Evolutionary conservation across 2,888 invertebrate genomes (phyloP).

Genomic region (Uloborus plumipes): DNA sequence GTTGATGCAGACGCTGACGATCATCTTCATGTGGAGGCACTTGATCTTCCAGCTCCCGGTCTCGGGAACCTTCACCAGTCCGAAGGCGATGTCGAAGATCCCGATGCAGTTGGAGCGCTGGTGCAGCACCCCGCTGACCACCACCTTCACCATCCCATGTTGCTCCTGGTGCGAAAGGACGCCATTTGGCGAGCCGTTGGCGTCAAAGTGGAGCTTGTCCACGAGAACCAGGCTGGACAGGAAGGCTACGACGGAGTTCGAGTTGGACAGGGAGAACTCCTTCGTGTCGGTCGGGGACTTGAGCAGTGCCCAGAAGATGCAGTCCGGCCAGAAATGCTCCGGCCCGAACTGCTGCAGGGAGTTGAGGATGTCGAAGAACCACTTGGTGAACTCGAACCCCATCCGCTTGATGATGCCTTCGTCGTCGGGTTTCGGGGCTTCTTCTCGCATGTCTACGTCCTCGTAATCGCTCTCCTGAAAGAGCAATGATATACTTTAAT

Average conservation of each 20-base stretch:
- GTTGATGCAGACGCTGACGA: too few species aligned
- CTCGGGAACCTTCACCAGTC: constrained; percentile 35
- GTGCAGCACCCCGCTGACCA: constrained; percentile 41
- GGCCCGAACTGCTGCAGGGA: constrained; percentile 30
- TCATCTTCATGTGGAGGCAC: too few species aligned
- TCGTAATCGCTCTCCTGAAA: constrained; percentile 21
- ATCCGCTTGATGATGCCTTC: constrained; percentile 1
- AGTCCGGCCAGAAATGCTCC: constrained; percentile 52
- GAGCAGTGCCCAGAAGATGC: constrained; percentile 17
- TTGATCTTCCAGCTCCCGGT: too few species aligned
- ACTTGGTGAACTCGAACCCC: constrained; percentile 36
- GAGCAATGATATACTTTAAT: background rate
- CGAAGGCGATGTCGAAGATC: constrained; percentile 43
- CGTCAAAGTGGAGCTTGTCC: constrained; percentile 37
- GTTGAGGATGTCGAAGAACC: constrained; percentile 45
- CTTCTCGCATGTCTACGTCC: background rate
- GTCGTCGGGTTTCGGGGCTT: background rate
- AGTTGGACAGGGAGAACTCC: constrained; percentile 21
- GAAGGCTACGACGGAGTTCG: constrained; percentile 11
- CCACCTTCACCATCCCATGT: constrained; percentile 45
- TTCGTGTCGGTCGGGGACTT: background rate
- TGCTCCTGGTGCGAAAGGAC: constrained; percentile 27
- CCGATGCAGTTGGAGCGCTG: constrained; percentile 38
- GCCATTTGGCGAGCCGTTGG: constrained; percentile 17
- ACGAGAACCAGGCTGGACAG: constrained; percentile 17